Conservation (phyloP, 2,888 invertebrate species). For the Dynastes hyllus region DNA sequence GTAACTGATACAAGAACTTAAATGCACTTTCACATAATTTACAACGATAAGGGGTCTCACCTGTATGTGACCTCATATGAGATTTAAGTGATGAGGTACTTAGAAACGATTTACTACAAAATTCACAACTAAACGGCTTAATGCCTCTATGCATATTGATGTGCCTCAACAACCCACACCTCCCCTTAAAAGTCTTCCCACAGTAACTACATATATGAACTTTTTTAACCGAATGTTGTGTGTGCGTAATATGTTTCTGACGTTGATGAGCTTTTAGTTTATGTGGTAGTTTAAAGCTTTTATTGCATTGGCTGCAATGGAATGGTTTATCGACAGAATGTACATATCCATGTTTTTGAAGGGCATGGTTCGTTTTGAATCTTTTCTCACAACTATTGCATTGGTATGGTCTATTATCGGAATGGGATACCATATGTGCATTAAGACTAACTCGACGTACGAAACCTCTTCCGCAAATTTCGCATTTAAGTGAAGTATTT, state of each 20-base stretch:
- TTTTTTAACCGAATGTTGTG: too few species aligned
- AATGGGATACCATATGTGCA: not conserved
- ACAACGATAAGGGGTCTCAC: not conserved
- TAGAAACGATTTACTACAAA: too few species aligned
- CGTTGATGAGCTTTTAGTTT: too few species aligned
- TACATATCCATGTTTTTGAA: not conserved
- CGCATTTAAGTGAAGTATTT: not conserved
- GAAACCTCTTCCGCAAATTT: not conserved
- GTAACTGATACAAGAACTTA: slow-evolving; percentile 17
- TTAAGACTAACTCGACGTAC: not conserved
- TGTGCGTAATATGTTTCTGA: too few species aligned
- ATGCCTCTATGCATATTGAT: too few species aligned
- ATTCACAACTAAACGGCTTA: too few species aligned
- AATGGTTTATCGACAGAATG: not conserved
- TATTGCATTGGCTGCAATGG: not conserved
- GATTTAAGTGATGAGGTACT: too few species aligned
- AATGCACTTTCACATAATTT: not conserved
- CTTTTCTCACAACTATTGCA: not conserved
- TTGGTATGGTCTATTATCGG: not conserved
- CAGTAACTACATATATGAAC: too few species aligned
- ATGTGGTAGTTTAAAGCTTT: too few species aligned
- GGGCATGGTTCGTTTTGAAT: not conserved
- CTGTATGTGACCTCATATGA: too few species aligned
- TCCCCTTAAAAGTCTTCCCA: too few species aligned
- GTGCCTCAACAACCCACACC: too few species aligned